Evolutionary conservation across 2,797 vertebrate species (phyloP), one percentile per base, ranked within the genome.

Genomic region (Betta splendens): DNA sequence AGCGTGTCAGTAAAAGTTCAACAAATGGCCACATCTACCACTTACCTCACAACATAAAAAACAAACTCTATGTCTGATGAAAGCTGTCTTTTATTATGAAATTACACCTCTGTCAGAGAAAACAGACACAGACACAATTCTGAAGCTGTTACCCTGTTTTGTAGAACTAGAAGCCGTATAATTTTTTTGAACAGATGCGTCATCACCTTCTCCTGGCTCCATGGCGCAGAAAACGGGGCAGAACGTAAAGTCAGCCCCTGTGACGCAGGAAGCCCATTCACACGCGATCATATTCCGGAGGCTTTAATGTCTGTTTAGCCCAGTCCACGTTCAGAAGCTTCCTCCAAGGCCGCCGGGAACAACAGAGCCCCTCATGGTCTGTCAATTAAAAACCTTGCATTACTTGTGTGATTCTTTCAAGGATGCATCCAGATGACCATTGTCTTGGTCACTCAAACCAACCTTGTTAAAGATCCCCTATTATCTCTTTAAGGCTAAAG

Each of bases 221-320:
- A 36, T 36, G 71, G 68, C 20, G 57, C 25, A 26, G 25, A n/a
- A n/a, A n/a, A n/a, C n/a, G n/a, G n/a, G 38, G 37, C 70, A 50
- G 39, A 48, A 39, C 62, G 48, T 64, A 71, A 46, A 54, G 49
- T 38, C 49, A 63, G 39, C 17, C 15, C 46, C 39, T 42, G 33
- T 18, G 11, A 48, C 62, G 55, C 77, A 85, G 86, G 86, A 87
- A 83, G 72, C 46, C n/a, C 23, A 67, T 77, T 87, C 83, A 75
- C 79, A 84, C 60, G 72, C 79, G 16, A 84, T 51, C 60, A 72
- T 74, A 84, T 75, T 77, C 18, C 18, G 7, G 43, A 39, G 56
- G 40, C 54, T 62, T 69, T 69, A 55, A 72, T 62, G 61, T 64
- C 58, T 40, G n/a, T 25, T 39, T 10, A 55, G 56, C 70, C 23